Conservation (phyloP, 1,140 invertebrate genomes). For the Drosophila hydei region DNA sequence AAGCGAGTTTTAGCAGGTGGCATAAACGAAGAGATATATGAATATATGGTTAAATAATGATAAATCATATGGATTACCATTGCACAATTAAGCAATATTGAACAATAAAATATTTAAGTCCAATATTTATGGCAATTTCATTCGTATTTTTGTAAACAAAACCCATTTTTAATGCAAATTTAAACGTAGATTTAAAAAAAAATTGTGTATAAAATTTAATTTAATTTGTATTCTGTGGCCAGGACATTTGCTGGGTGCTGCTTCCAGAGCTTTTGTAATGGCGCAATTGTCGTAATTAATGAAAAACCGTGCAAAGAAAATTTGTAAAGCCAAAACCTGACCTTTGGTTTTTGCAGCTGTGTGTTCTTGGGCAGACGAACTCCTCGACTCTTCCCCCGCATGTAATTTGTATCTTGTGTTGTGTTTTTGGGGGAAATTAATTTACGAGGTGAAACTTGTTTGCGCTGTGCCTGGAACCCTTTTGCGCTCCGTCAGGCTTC, state of each 20-base stretch:
- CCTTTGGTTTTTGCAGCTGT: conserved; percentile 9
- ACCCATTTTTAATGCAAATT: not conserved
- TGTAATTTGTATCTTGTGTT: conserved; percentile 67
- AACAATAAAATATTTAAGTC: conserved; percentile 8
- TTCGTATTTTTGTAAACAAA: conserved; percentile 4
- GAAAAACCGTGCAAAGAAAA: conserved; percentile 6
- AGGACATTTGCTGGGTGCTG: not conserved
- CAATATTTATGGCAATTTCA: conserved; percentile 49
- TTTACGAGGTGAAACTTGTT: conserved; percentile 81
- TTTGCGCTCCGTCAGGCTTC: conserved; percentile 55
- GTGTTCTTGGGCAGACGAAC: not conserved
- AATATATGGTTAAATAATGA: conserved; percentile 12
- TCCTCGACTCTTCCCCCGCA: not conserved
- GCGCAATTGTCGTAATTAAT: conserved; percentile 20
- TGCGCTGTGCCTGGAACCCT: conserved; percentile 68
- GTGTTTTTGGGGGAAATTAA: conserved; percentile 64
- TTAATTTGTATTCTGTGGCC: conserved; percentile 40
- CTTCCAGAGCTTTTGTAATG: conserved; percentile 10
- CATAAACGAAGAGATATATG: not conserved
- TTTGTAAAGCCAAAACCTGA: conserved; percentile 3
- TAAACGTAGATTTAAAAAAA: not conserved
- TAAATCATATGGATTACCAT: conserved; percentile 55
- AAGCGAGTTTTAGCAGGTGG: conserved; percentile 1
- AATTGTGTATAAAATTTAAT: conserved; percentile 23
- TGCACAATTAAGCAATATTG: not conserved